phyloP scores from a whole-genome alignment of 2,113 vertebrate species.

The Monarcha castaneiventris region DNA sequence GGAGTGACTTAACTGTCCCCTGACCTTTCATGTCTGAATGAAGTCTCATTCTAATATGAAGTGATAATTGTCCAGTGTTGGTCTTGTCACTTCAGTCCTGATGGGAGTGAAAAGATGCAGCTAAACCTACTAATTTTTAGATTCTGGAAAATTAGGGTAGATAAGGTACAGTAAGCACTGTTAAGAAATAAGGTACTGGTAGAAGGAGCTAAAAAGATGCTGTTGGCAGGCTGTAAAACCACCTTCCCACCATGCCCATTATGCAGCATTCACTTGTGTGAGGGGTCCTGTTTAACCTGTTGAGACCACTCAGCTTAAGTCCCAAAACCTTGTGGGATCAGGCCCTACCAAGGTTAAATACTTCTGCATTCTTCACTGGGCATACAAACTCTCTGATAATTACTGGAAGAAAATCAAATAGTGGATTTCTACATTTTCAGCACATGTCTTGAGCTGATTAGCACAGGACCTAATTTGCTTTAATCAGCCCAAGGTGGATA shows the following conservation, averaged over 20 bases:
- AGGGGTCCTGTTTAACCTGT: neutral
- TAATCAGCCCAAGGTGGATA: constrained; percentile 52
- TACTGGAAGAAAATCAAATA: constrained; percentile 35
- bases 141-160: neutral
- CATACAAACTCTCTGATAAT: neutral
- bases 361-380: neutral
- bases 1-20: constrained; percentile 21
- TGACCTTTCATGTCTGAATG: constrained; percentile 29
- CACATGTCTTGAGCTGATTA: constrained; percentile 49
- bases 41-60: constrained; percentile 40
- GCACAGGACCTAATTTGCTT: constrained; percentile 47
- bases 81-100: neutral
- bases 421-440: neutral
- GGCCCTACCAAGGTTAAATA: neutral
- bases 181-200: neutral
- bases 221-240: neutral
- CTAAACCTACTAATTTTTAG: neutral
- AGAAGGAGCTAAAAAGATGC: neutral
- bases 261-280: neutral
- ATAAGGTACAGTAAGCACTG: neutral
- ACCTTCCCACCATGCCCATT: neutral
- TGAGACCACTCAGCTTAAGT: neutral
- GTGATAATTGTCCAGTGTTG: constrained; percentile 34
- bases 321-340: neutral
- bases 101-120: neutral